These are phyloP conservation scores for Fratercula arctica DNA, from an alignment of 2,797 vertebrate genomes.

Conservation along the genomic window DNA sequence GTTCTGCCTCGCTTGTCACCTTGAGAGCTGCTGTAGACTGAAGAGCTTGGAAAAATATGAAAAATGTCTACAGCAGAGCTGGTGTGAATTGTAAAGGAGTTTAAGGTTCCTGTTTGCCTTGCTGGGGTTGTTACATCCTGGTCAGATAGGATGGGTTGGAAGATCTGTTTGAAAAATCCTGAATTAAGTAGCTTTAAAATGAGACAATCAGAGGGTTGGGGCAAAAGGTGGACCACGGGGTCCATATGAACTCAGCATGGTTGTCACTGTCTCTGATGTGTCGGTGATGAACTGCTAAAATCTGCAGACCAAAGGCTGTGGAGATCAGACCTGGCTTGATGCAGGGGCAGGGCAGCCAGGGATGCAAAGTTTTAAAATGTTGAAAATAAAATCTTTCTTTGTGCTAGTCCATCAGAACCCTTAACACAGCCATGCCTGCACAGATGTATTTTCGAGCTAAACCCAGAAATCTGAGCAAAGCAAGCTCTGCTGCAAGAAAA, in stretches of 20 bases:
- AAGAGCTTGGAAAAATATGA: background rate
- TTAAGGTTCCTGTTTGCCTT: background rate
- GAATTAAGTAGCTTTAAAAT: background rate
- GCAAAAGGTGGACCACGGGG: background rate
- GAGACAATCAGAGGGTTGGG: accelerated
- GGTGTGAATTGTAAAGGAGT: background rate
- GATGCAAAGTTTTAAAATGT: background rate
- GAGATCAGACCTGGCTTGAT: background rate
- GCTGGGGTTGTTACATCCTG: accelerated
- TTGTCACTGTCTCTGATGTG: background rate
- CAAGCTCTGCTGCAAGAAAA: background rate
- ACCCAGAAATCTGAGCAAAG: background rate
- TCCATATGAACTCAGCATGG: background rate
- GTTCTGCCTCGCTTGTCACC: conserved; percentile 35
- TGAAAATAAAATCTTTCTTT: background rate
- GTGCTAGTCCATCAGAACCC: background rate
- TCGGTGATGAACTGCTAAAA: background rate
- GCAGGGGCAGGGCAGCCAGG: background rate
- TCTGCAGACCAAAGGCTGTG: background rate
- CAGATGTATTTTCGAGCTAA: background rate
- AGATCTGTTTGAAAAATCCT: background rate
- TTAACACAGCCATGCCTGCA: background rate
- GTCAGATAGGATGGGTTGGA: background rate
- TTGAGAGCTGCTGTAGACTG: background rate
- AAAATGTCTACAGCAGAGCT: background rate